Base-by-base conservation (phyloP, 2,113 vertebrate species). In the Paracanthobrama guichenoti region DNA sequence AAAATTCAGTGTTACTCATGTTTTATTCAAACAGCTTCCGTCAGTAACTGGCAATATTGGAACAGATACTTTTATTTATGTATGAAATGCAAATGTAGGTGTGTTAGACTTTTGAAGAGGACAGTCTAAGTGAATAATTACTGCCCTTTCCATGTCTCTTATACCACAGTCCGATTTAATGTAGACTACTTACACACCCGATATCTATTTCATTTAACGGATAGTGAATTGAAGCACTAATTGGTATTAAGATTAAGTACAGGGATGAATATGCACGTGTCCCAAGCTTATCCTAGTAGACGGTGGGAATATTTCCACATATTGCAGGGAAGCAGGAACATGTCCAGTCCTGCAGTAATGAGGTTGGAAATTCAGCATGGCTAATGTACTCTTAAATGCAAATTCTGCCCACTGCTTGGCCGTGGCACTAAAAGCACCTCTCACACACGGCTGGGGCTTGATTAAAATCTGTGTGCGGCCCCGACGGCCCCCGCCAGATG, bases 381-480 rank as follows among this genome's bases (percentile, higher is more conserved):
- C 35, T 81, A 60, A 71, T 77, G 79, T 53, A 50, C 74, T 82
- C 79, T 72, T 78, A 78, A 88, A 88, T 89, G 85, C 79, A 90
- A 90, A 89, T 90, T 71, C 31, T 67, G 74, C 81, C 89, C 84
- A 18, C 55, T 14, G 87, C 53, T 79, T 79, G 76, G 76, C 57
- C 39, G 57, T 18, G 39, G 57, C 50, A 31, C 48, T 35, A 57
- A 57, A 88, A 83, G 79, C 87, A 77, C 84, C 84, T 53, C 84
- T 66, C 74, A 55, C 44, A 82, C 55, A 6, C 59, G 78, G 39
- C 79, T 67, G 78, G 16, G 81, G 84, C 87, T 89, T 92, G 90
- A 92, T 91, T 92, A 88, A 89, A 93, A 90, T 80, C 89, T 79
- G 83, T 59, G 66, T 79, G 42, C 89, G 71, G 85, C 86, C 81